Base-by-base conservation (phyloP, 30 jellyfish, hydroid and myxozoan genomes). In the Catostylus mosaicus region DNA sequence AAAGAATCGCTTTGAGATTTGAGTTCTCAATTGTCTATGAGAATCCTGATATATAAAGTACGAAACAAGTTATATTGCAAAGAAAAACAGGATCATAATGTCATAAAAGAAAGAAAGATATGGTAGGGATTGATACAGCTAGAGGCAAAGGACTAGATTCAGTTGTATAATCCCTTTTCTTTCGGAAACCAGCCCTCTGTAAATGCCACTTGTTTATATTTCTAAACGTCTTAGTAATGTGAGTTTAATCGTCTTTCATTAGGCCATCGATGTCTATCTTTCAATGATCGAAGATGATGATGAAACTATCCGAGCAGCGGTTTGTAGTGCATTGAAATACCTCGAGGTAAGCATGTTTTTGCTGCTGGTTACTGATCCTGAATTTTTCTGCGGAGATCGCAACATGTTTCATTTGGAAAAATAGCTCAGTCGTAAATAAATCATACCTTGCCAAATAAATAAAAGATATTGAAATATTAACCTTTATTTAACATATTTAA, bases 241-340 rank as follows among this genome's bases (percentile, higher is more conserved):
- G 54, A 40, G 14, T 7, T 40, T 40, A 40, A 40, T 16, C 7
- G 6, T 7, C 67, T 16, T 38, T 11, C 69, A 27, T 35, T 61
- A 85, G 95, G 95, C 95, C 52, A 59, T 68, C 34, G 95, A 73
- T 16, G 46, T 85, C 1, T 85, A 74, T 57, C 47, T 74, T 6
- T 81, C 73, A 30, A 34, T 85, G 78, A 75, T 85, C 18, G 95
- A 85, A 73, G 75, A 67, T 24, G 62, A 46, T 14, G 81, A 63
- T 30, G 82, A 8, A 23, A 54, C 36, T n/a, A 30, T 34, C 46
- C 82, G 95, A 20, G 33, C 35, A n/a, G 77, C 88, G 12, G 95
- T 87, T 0, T 85, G 88, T 37, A 52, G 31, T 8, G 95, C 95
- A 24, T 45, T 85, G 56, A 65, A 69, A 20, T 69, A 54, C 48